Base-by-base conservation (phyloP, 2,888 invertebrate species). In the Epinotia nisella region DNA sequence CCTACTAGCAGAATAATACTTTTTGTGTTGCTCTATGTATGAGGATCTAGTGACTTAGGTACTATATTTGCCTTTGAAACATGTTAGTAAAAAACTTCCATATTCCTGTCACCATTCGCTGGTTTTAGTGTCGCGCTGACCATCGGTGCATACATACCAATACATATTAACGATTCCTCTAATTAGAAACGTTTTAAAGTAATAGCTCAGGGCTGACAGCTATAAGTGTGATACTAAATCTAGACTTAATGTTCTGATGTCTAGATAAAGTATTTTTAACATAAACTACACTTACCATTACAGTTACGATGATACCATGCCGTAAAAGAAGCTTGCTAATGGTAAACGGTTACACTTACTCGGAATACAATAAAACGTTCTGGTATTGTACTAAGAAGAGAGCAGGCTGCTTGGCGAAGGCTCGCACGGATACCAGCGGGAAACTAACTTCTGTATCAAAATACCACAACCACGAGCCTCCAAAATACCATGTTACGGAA, bases 311-410 rank as follows among this genome's bases (percentile, higher is more conserved):
- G 75, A 83, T 86, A 72, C 86, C 85, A 17, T 82, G 84, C 65
- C 82, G 81, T 13, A 81, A 79, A 41, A 83, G 81, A 65, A 82
- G 82, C n/a, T 71, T 87, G 74, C 75, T 88, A 2, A 86, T 85
- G 86, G 78, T 88, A n/a, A 86, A 87, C 68, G 83, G 85, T 0
- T 88, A 79, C 62, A 87, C 88, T 0, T 89, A 79, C 74, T 87
- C 88, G 0, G 80, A 86, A 71, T 87, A 85, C 70, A 80, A 74
- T 0, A 82, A 82, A 4, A 78, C 75, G 58, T 86, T 84, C 67
- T 88, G 87, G 88, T 88, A 88, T 68, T 89, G 89, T 59, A 87
- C 88, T 1, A 87, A 85, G 76, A 86, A 78, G 71, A 81, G 80
- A 29, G 76, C 77, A 2, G 82, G 81, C 0, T 89, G 88, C 74